A percentile compares a stretch with the other conserved stretches of the same genome.
phyloP scores from a whole-genome alignment of 1,140 invertebrate genomes.

The Bombus cullumanus region DNA sequence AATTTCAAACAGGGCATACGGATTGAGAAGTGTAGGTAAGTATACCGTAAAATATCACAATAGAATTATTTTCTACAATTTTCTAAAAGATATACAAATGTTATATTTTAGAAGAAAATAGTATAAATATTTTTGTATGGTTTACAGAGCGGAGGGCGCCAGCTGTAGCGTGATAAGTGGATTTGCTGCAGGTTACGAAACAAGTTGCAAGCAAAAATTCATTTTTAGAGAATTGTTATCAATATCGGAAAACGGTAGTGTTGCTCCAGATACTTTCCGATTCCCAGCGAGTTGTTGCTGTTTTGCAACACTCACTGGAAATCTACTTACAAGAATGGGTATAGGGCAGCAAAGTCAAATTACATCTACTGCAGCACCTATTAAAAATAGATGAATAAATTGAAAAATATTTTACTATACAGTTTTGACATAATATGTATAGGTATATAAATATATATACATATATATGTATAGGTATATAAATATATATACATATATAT shows the following conservation, averaged over 20 bases:
- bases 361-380: neutral
- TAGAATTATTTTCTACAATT: neutral
- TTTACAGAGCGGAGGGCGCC: constrained; percentile 83
- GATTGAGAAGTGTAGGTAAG: constrained; percentile 83
- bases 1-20: constrained; percentile 84
- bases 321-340: constrained; percentile 4
- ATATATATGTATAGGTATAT: neutral
- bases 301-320: constrained; percentile 79
- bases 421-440: neutral
- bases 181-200: constrained; percentile 81
- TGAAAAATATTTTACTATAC: neutral
- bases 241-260: constrained; percentile 80
- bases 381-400: constrained; percentile 10
- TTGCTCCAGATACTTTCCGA: constrained; percentile 82
- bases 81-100: neutral
- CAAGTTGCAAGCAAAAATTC: constrained; percentile 86
- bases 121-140: neutral
- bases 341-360: neutral
- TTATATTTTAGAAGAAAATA: neutral
- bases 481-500: neutral
- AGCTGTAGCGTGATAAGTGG: constrained; percentile 74
- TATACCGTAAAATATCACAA: neutral
- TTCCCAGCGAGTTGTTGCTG: constrained; percentile 88
- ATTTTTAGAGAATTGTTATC: constrained; percentile 84
- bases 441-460: neutral